These are phyloP conservation scores for Diadumene lineata DNA, from an alignment of 92 coral and sea anemone genomes.

Conservation along the genomic window DNA sequence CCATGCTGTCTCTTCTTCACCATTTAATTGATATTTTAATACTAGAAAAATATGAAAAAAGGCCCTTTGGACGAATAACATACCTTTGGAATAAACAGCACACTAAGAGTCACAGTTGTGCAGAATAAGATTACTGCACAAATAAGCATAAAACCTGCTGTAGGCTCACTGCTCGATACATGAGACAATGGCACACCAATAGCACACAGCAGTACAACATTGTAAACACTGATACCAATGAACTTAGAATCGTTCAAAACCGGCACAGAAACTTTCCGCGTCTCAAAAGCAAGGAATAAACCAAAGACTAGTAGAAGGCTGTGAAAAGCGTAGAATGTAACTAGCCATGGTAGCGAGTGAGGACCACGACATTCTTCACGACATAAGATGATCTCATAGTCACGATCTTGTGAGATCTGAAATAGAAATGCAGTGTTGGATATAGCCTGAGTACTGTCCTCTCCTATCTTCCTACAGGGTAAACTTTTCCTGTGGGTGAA, in stretches of 20 bases:
- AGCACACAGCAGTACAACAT: slow-evolving; percentile 81
- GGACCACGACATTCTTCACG: slow-evolving; percentile 83
- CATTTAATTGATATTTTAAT: too few species aligned
- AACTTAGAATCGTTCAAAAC: slow-evolving; percentile 85
- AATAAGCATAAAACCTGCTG: slow-evolving; percentile 67
- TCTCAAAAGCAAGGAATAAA: slow-evolving; percentile 79
- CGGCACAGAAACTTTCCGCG: slow-evolving; percentile 78
- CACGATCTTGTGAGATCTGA: slow-evolving; percentile 74
- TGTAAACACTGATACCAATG: slow-evolving; percentile 86
- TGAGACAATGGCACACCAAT: slow-evolving; percentile 82
- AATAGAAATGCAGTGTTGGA: too few species aligned
- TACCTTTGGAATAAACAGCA: slow-evolving; percentile 77
- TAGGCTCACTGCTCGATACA: slow-evolving; percentile 63
- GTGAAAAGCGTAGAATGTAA: slow-evolving; percentile 76
- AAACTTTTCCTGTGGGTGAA: too few species aligned
- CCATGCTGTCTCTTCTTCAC: too few species aligned
- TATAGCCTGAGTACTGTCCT: too few species aligned
- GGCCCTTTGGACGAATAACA: neutral
- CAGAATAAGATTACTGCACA: slow-evolving; percentile 81
- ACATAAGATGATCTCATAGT: slow-evolving; percentile 59
- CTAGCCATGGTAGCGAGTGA: slow-evolving; percentile 73
- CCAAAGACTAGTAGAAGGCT: slow-evolving; percentile 81
- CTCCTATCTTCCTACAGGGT: too few species aligned
- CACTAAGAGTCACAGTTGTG: slow-evolving; percentile 77
- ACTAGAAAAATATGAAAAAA: neutral